Evolutionary conservation across 2,888 invertebrate genomes (phyloP), one percentile per base, ranked within the genome.

Genomic region (Aphidius colemani): DNA sequence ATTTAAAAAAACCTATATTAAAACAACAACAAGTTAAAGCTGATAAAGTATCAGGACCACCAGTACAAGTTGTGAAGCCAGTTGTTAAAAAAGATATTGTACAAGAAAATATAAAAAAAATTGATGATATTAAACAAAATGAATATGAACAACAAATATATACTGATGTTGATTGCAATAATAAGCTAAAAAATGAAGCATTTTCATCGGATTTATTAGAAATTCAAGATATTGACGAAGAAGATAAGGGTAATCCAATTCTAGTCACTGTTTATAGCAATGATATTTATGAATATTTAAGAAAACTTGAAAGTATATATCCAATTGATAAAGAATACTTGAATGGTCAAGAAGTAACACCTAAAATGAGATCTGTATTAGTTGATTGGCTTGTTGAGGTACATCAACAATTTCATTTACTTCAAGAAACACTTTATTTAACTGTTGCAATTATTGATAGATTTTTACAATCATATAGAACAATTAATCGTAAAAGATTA

Each of bases 331-430:
- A 83, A 13, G 86, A 89, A 74, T 91, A 90, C 80, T 84, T 96
- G 71, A 85, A 85, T 53, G 88, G 87, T 45, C 91, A 92, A 66
- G 83, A 86, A 83, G 86, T 96, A 9, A 92, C 91, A 9, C 87
- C 91, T 1, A 90, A 89, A 74, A 98, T 98, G 96, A 87, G 98
- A 67, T 85, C 90, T 10, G 91, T 96, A 56, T 86, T 98, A 11
- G 86, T 98, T 66, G 95, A 98, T 81, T 98, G 98, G 98, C 85
- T 98, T 60, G 91, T 95, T 11, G 95, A 96, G 76, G 95, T 98
- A 7, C 95, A 96, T 73, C 84, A 87, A 58, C 92, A 94, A 77
- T 98, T 96, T 82, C 90, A 90, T 68, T 85, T 96, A 61, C 84
- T 91, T 13, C 88, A 92, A 61, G 98, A 98, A 83, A 97, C 97